phyloP scores from a whole-genome alignment of 2,113 vertebrate genomes.

The Ictidomys tridecemlineatus region DNA sequence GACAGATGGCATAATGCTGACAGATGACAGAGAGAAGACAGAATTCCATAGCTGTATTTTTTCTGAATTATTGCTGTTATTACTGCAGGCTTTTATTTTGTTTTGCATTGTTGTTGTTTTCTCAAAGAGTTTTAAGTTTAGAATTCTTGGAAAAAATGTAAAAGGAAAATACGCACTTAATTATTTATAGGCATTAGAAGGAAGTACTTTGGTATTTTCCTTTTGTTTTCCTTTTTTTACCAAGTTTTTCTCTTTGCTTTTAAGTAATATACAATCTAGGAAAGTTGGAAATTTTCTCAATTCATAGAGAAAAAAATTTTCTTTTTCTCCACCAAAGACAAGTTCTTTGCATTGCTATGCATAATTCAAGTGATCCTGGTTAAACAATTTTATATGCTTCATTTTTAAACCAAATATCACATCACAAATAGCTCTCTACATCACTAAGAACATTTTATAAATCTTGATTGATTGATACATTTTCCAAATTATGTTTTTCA shows the following conservation, averaged over 20 bases:
- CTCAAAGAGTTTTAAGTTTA: no score
- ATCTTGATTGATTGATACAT: not conserved
- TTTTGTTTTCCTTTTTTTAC: conserved; percentile 13
- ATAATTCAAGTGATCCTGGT: not conserved
- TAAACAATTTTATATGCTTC: not conserved
- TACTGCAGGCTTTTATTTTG: not conserved
- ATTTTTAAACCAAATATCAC: conserved; percentile 36
- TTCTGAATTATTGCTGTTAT: not conserved
- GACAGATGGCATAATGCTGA: not conserved
- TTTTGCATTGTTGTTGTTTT: no score
- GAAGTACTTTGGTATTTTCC: not conserved
- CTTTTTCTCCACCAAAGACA: not conserved
- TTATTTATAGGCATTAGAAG: not conserved
- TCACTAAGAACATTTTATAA: not conserved
- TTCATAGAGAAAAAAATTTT: not conserved
- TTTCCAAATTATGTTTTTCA: not conserved
- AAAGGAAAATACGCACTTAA: not conserved
- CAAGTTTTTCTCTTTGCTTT: not conserved
- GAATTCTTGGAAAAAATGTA: not conserved
- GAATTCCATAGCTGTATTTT: not conserved
- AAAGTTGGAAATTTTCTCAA: not conserved
- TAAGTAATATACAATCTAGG: not conserved
- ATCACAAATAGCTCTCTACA: not conserved
- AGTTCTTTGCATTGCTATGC: not conserved
- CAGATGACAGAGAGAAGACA: not conserved